Evolutionary conservation across 2,888 invertebrate species (phyloP), one percentile per base, ranked within the genome.

Genomic region (Antheraea assamensis): DNA sequence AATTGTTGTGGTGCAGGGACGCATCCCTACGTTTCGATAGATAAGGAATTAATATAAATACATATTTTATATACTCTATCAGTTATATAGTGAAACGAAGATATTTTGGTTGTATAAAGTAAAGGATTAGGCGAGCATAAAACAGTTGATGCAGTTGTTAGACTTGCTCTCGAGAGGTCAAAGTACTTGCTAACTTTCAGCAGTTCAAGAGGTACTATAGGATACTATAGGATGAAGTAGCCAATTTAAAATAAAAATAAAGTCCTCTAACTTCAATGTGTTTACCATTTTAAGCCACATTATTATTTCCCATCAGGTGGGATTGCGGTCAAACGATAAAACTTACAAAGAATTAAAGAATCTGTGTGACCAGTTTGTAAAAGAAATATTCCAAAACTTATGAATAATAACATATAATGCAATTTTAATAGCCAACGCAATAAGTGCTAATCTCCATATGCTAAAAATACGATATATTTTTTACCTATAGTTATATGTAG

Each of bases 1-100:
- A 74, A 93, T 92, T 91, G 88, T 88, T 85, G 84, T 71, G 86
- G 82, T 73, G 58, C 70, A 73, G 27, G 31, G 68, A 35, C 35
- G 61, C 30, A 30, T 64, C 61, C 61, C 27, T 64, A 30, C 72
- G 52, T 55, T 64, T 64, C 27, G 27, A 64, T 64, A 64, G 27
- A 19, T 64, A 30, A 30, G 30, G 30, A 61, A 27, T 27, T 27
- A 64, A 64, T 64, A 30, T 30, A 17, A 27, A 64, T 27, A 27
- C 27, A 64, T 42, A 13, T 13, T 42, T 42, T 42, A 42, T 42
- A 42, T 42, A 13, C 42, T 42, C 13, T 42, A 42, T 42, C 8
- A 13, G 1, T 42, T 42, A 13, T 42, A 0, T 42, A 42, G 10
- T 7, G 13, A 58, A 58, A n/a, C 3, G 24, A 58, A 58, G 4